These are phyloP conservation scores for Nansenia antarctica DNA, from an alignment of 2,113 vertebrate species.

Conservation along the genomic window DNA sequence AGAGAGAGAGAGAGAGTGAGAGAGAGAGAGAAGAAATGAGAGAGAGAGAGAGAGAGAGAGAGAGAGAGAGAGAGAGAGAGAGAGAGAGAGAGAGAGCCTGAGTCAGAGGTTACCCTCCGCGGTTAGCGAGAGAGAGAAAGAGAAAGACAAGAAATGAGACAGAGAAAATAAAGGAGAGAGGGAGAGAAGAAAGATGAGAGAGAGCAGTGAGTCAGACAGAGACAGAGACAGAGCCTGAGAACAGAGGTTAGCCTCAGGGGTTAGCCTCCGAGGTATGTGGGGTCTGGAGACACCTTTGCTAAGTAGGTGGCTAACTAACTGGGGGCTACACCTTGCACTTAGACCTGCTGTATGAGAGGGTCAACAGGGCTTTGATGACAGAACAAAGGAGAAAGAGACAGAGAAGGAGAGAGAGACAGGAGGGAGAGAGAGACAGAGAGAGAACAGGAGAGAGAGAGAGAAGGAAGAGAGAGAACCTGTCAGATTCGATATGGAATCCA, in stretches of 20 bases:
- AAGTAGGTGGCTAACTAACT: constrained; percentile 31
- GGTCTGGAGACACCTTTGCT: constrained; percentile 29
- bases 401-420: not conserved
- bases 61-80: too few relatives aligned
- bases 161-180: too few relatives aligned
- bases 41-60: too few relatives aligned
- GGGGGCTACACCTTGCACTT: constrained; percentile 59
- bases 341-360: constrained; percentile 37
- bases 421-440: constrained; percentile 16
- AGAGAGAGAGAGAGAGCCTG: too few relatives aligned
- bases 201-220: not conserved
- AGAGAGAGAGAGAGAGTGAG: not conserved
- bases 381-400: constrained; percentile 14
- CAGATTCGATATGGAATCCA: constrained; percentile 15
- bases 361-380: constrained; percentile 48
- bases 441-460: too few relatives aligned
- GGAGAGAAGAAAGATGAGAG: not conserved
- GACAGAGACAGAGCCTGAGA: constrained; percentile 38
- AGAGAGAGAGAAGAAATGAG: too few relatives aligned
- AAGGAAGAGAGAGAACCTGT: constrained; percentile 22
- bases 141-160: too few relatives aligned
- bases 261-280: constrained; percentile 44
- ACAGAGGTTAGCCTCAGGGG: constrained; percentile 33
- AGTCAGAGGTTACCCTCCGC: too few relatives aligned
- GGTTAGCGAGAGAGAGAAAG: too few relatives aligned